phyloP scores from a whole-genome alignment of 2,888 invertebrate species.

The Tachina fera region DNA sequence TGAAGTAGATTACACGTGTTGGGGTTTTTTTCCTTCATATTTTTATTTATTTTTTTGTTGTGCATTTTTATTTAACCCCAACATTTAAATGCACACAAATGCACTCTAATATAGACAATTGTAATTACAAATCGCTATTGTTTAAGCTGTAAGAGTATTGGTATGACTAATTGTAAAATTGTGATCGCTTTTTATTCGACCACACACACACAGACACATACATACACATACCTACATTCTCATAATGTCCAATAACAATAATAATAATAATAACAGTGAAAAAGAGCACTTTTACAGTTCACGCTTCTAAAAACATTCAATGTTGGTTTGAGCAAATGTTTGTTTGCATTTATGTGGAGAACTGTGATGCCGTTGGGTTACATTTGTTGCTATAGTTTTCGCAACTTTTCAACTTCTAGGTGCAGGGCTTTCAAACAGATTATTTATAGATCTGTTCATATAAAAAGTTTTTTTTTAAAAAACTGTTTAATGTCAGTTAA shows the following conservation, averaged over 20 bases:
- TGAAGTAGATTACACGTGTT: conserved; percentile 58
- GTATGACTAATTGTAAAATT: conserved; percentile 54
- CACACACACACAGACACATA: background rate
- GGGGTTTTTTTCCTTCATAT: background rate
- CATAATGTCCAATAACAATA: background rate
- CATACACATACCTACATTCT: background rate
- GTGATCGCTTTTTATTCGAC: conserved; percentile 28
- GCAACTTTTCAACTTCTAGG: too few species aligned
- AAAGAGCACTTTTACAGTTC: conserved; percentile 10
- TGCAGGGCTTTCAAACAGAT: too few species aligned
- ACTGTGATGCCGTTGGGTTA: too few species aligned
- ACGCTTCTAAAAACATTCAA: background rate
- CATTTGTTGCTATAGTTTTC: too few species aligned
- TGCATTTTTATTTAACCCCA: conserved; percentile 24
- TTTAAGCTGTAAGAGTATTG: background rate
- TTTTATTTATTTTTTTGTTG: background rate
- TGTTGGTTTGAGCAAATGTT: conserved; percentile 15
- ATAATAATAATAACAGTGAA: conserved; percentile 6
- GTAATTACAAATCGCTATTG: conserved; percentile 33
- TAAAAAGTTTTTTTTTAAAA: too few species aligned
- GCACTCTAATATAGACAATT: conserved; percentile 2
- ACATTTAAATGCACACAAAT: conserved; percentile 27
- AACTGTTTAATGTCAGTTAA: too few species aligned
- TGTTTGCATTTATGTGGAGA: conserved; percentile 5
- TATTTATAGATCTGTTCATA: too few species aligned